These are phyloP conservation scores for Halocaridina rubra DNA, from an alignment of 2,888 invertebrate genomes.

Conservation along the genomic window DNA sequence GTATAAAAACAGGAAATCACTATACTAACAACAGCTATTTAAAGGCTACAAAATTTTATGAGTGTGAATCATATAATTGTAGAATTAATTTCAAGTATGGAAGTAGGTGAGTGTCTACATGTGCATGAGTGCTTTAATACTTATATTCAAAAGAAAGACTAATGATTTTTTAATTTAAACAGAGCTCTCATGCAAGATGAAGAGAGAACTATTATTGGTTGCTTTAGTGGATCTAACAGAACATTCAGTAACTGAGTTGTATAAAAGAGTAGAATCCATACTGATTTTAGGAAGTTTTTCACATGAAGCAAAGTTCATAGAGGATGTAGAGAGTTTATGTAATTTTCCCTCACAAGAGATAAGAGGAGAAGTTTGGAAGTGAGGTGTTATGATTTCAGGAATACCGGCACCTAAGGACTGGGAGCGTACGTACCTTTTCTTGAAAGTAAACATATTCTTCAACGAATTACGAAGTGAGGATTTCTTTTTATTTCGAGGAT, in stretches of 20 bases:
- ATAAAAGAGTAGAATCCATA: not conserved
- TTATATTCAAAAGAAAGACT: not conserved
- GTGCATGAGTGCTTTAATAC: not conserved
- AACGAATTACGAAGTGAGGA: constrained; percentile 47
- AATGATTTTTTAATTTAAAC: not conserved
- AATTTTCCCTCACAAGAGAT: not conserved
- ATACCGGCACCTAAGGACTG: not conserved
- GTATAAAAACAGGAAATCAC: no score
- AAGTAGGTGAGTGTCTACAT: not conserved
- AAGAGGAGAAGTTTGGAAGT: not conserved
- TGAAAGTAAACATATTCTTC: constrained; percentile 62
- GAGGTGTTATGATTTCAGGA: not conserved
- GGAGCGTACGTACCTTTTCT: constrained; percentile 54
- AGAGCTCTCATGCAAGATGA: constrained; percentile 14
- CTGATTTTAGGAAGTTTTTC: not conserved
- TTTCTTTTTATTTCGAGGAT: constrained; percentile 44
- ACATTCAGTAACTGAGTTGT: not conserved
- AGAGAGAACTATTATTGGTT: not conserved
- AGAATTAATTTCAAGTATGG: no score
- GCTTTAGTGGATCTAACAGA: not conserved
- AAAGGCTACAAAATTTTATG: no score
- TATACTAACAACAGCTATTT: no score
- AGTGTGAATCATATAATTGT: no score
- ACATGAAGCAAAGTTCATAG: not conserved
- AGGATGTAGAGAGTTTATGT: not conserved